These are phyloP conservation scores for Ips nitidus DNA, from an alignment of 1,140 invertebrate species.

Conservation along the genomic window DNA sequence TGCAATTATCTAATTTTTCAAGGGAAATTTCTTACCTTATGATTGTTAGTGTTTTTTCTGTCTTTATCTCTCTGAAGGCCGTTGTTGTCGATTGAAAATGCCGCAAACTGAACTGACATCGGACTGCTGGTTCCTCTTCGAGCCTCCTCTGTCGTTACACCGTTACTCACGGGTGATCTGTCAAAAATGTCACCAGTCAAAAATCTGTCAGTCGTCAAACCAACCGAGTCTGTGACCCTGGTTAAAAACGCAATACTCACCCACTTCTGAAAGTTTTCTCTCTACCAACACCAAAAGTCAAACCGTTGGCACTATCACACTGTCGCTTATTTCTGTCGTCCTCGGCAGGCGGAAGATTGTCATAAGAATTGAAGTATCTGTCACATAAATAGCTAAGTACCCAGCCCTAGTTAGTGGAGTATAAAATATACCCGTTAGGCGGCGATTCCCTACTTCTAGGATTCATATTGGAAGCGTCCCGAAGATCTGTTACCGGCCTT, in stretches of 20 bases:
- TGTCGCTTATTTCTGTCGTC: conserved; percentile 36
- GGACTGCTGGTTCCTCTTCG: conserved; percentile 26
- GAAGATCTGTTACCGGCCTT: conserved; percentile 48
- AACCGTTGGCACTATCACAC: conserved; percentile 41
- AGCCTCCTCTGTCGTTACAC: conserved; percentile 20
- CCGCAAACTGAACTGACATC: not conserved
- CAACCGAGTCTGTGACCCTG: not conserved
- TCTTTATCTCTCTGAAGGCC: conserved; percentile 32
- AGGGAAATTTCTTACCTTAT: conserved; percentile 7
- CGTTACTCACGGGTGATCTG: conserved; percentile 27
- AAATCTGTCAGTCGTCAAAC: not conserved
- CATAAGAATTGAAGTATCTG: conserved; percentile 28
- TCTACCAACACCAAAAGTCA: conserved; percentile 33
- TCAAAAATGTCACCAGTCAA: too few relatives aligned
- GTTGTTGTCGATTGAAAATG: not conserved
- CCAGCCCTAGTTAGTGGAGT: too few relatives aligned
- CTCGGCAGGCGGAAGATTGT: conserved; percentile 31
- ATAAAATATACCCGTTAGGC: conserved; percentile 32
- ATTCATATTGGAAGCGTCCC: conserved; percentile 52
- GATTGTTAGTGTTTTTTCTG: conserved; percentile 26
- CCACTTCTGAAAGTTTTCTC: conserved; percentile 31
- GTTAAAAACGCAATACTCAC: conserved; percentile 15
- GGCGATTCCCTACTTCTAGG: conserved; percentile 50
- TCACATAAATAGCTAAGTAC: not conserved
- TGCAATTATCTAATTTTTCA: not conserved